phyloP scores from a whole-genome alignment of 2,888 invertebrate genomes.

The Arenicola marina region DNA sequence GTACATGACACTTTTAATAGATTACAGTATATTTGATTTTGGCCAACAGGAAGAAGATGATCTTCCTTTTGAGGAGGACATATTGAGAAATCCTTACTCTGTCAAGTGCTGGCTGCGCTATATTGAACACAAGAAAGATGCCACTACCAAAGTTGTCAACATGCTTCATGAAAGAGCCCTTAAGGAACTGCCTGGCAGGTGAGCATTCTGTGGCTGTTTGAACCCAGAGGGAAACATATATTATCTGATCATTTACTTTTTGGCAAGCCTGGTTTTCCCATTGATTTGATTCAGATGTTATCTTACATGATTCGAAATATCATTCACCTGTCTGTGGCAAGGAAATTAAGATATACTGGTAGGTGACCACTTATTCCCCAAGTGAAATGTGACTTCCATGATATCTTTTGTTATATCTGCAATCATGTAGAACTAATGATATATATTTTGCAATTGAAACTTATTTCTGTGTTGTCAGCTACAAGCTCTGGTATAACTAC shows the following conservation, averaged over 20 bases:
- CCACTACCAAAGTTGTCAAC: constrained; percentile 79
- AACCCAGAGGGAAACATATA: no score
- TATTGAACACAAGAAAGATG: constrained; percentile 89
- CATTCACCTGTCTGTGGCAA: no score
- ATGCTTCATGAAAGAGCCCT: constrained; percentile 94
- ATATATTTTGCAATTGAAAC: no score
- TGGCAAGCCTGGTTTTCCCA: no score
- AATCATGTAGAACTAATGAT: background rate
- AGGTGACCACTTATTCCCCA: no score
- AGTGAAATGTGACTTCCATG: background rate
- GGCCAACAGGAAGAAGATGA: constrained; percentile 77
- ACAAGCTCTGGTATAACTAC: constrained; percentile 98
- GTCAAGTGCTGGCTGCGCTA: constrained; percentile 98
- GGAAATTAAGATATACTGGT: no score
- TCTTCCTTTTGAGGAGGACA: constrained; percentile 97
- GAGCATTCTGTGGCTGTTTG: no score
- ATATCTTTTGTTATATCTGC: background rate
- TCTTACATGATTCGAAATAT: no score
- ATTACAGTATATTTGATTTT: background rate
- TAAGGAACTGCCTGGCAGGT: constrained; percentile 95
- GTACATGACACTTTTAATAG: no score
- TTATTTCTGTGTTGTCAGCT: constrained; percentile 62
- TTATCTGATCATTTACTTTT: no score
- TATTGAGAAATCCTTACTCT: constrained; percentile 93
- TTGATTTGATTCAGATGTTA: no score